Evolutionary conservation across 2,113 vertebrate genomes (phyloP), one percentile per base, ranked within the genome.

Genomic region (Zeus faber): DNA sequence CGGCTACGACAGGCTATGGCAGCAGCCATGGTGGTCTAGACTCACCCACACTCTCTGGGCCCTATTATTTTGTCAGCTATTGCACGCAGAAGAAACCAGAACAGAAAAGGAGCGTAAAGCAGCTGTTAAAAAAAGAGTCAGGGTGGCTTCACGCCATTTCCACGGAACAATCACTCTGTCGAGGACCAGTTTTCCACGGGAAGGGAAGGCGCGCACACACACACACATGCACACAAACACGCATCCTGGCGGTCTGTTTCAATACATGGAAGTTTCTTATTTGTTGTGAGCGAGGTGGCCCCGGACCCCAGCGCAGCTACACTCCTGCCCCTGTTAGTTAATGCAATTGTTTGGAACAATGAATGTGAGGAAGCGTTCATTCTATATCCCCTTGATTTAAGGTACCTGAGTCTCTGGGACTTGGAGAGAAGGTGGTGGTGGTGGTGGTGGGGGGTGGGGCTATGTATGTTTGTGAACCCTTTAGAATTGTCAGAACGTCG

Each of bases 231-330:
- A 25, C 55, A 48, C 55, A 13, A 29, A 48, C 18, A 22, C 50
- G 24, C n/a, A 24, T 53, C 54, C 10, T 24, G 22, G 48, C 39
- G 11, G 24, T 20, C 49, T 13, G 31, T 62, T 72, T 85, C 60
- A 86, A 87, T 84, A 72, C 60, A 72, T 78, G 81, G 75, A 84
- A 85, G 79, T 85, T 52, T 65, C 47, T 45, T 35, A 59, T 74
- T 65, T 73, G 57, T 75, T 74, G 39, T 26, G 41, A 35, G 33
- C 29, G 29, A 2, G 9, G 37, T 55, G 69, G 51, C 67, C 39
- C 58, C 14, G 14, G 68, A 47, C 53, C 67, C 58, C 0, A 25
- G 62, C 58, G 49, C 25, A 70, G 37, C 50, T 6, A 26, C 57
- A 65, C 50, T 58, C 46, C 56, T 56, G 13, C 24, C 58, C 23